These are phyloP conservation scores for Phalangium opilio DNA, from an alignment of 2,888 invertebrate genomes.

Conservation along the genomic window DNA sequence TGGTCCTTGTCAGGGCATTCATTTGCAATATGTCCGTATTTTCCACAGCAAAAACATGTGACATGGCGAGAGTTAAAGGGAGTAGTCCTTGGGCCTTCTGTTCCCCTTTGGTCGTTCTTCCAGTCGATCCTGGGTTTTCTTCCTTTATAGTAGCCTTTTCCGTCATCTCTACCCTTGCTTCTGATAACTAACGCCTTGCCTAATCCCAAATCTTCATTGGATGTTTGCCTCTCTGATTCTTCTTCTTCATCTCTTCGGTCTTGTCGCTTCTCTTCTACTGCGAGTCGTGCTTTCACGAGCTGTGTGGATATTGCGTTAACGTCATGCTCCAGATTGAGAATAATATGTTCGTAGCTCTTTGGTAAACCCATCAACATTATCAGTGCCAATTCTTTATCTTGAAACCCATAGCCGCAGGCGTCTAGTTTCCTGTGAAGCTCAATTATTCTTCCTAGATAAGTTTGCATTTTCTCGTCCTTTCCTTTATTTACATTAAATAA, in stretches of 20 bases:
- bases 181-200: background rate
- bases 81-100: too few species aligned
- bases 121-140: background rate
- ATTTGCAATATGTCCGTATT: constrained; percentile 5
- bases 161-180: background rate
- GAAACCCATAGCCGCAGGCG: too few species aligned
- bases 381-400: too few species aligned
- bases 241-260: too few species aligned
- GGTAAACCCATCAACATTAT: too few species aligned
- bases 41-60: constrained; percentile 3
- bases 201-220: background rate
- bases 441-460: constrained; percentile 1
- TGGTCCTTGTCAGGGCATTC: background rate
- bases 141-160: background rate
- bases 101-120: too few species aligned
- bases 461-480: background rate
- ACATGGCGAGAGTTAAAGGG: background rate
- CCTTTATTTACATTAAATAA: constrained; percentile 5
- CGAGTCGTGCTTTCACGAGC: too few species aligned
- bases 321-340: too few species aligned
- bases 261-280: too few species aligned
- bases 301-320: too few species aligned
- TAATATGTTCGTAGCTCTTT: too few species aligned
- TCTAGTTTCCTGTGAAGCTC: background rate
- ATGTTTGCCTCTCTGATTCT: background rate